Evolutionary conservation across 2,888 invertebrate genomes (phyloP), one percentile per base, ranked within the genome.

Genomic region (Eupithecia subumbrata): DNA sequence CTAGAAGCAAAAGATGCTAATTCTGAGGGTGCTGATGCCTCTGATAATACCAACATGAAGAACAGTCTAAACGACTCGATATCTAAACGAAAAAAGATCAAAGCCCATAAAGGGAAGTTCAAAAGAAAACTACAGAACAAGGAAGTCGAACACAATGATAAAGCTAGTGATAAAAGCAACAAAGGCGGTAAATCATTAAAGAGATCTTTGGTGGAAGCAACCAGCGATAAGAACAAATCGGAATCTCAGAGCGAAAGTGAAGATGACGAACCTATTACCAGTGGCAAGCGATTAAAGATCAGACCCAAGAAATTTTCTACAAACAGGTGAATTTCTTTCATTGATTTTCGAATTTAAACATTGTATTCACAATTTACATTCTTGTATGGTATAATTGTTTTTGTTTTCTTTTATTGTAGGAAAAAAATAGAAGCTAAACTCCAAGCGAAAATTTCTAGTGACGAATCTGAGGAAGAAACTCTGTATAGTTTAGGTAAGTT

Each of bases 381-480:
- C 22, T 34, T 37, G 14, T 16, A 18, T 34, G 34, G 5, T 64
- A 64, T 18, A 25, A 60, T 56, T 60, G 25, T 12, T 22, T 22
- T 56, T 56, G n/a, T 18, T 68, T n/a, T 43, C 37, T 37, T 52
- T 80, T 68, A 77, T 90, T 91, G n/a, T 88, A 95, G 95, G 79
- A 95, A 95, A 92, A 95, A 95, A 84, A 88, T 96, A 8, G 96
- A 96, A 91, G 95, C 95, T 34, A 95, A 95, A 84, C 86, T 90
- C 74, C 90, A 94, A 83, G 91, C 95, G 77, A 94, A 95, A 79
- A 91, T 95, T 85, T 93, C 96, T 78, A 95, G 92, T 85, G 92
- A 94, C 78, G 95, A 96, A 87, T 94, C 94, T 78, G 95, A 95
- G 81, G 94, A 95, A 76, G 95, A 94, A 83, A 92, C 94, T 74